Evolutionary conservation across 2,888 invertebrate species (phyloP), one percentile per base, ranked within the genome.

Genomic region (Cryptus armator): DNA sequence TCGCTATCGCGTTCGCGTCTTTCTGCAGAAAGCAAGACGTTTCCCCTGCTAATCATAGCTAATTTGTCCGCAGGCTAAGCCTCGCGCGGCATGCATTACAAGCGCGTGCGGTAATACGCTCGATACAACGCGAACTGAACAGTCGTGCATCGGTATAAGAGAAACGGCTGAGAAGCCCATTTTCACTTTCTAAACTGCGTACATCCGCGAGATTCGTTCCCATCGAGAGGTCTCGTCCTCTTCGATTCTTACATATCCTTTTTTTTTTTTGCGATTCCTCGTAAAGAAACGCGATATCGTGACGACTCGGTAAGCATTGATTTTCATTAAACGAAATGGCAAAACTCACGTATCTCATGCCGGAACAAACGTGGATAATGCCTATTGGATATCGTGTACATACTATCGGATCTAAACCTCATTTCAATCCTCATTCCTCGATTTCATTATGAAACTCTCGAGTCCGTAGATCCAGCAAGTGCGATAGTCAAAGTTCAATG

Each of bases 21-120:
- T 67, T 51, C 32, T 29, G 43, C 74, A 62, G 48, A 84, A 81
- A 85, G 79, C 79, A 76, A 85, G 82, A 86, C 84, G 77, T 84
- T 87, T 37, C 37, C 37, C 86, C 76, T 86, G 87, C 87, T 89
- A 89, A 89, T 89, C 87, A 85, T 82, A 74, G 85, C 85, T 87
- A 89, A 89, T 88, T 88, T 87, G 86, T 86, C 85, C 83, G 79
- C 86, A 78, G 78, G 83, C 81, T 72, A 37, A 37, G 9, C 37
- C 37, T 37, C 37, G 37, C 68, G 29, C 62, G 67, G 44, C 83
- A 24, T 59, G 46, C 51, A 64, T 10, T 44, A 14, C 44, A 53
- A 24, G 19, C 67, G 43, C 24, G 10, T 6, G 44, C 12, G 16
- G 56, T 56, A 56, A 19, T 19, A 24, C 19, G 56, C 56, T 43